Evolutionary conservation across 1,140 invertebrate species (phyloP).

Genomic region (Pseudomyrmex flavicornis): DNA sequence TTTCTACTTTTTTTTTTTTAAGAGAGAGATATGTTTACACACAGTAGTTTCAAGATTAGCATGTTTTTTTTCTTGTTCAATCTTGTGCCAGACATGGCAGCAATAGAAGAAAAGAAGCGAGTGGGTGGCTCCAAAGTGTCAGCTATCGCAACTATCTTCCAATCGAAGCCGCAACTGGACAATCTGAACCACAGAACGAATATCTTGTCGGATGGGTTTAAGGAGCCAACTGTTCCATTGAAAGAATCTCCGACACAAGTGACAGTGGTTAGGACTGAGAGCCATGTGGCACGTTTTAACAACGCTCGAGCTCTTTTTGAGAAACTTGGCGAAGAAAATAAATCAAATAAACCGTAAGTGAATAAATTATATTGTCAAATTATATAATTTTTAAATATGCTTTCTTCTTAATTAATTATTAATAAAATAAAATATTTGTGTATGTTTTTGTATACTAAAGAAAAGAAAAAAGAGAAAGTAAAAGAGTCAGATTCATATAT

Average conservation of each 20-base stretch:
- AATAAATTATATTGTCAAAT: background rate
- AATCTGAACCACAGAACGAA: slow-evolving; percentile 83
- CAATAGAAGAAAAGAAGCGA: slow-evolving; percentile 90
- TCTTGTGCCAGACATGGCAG: slow-evolving; percentile 77
- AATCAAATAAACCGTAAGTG: slow-evolving; percentile 84
- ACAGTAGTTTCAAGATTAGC: background rate
- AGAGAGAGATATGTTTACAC: background rate
- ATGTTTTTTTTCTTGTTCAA: slow-evolving; percentile 20
- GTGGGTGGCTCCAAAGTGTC: slow-evolving; percentile 93
- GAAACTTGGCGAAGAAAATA: slow-evolving; percentile 93
- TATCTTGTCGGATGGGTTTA: slow-evolving; percentile 80
- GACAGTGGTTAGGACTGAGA: slow-evolving; percentile 94
- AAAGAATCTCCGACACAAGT: slow-evolving; percentile 86
- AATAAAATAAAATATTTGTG: too few relatives aligned
- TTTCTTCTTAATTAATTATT: background rate
- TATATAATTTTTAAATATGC: slow-evolving; percentile 19
- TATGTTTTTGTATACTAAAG: too few relatives aligned
- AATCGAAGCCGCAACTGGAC: slow-evolving; percentile 86
- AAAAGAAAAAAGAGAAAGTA: too few relatives aligned
- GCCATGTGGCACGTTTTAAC: slow-evolving; percentile 95
- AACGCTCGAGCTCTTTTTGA: slow-evolving; percentile 97
- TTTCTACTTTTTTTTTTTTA: slow-evolving; percentile 7
- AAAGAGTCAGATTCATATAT: too few relatives aligned
- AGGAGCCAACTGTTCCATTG: slow-evolving; percentile 80
- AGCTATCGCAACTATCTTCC: slow-evolving; percentile 95